Percentiles rank a stretch among this genome's conserved stretches.
Conservation (phyloP, 2,797 vertebrate genomes). For the Enteromius radiatus region DNA sequence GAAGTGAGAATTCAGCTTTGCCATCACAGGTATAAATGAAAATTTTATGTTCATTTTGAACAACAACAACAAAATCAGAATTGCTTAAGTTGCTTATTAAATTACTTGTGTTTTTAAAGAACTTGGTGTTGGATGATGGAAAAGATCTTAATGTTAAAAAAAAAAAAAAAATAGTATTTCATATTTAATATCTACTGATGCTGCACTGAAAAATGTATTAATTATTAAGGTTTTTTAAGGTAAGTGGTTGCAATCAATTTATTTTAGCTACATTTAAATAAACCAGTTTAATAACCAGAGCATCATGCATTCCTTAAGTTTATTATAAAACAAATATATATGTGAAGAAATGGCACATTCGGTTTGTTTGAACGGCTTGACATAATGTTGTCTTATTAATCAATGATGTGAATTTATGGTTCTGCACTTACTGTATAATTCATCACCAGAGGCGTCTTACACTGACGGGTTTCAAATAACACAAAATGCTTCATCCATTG, state of each 20-base stretch:
- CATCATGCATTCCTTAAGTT: neutral
- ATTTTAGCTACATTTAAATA: no score
- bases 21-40: neutral
- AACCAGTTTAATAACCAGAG: no score
- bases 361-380: constrained; percentile 26
- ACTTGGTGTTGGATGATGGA: neutral
- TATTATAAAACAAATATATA: neutral
- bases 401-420: neutral
- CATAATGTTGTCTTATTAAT: neutral
- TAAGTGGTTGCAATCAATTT: no score
- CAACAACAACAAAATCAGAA: neutral
- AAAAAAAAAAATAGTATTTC: neutral
- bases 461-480: neutral
- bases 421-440: neutral
- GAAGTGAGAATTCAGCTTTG: neutral
- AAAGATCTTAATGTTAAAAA: neutral
- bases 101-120: neutral
- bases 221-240: no score
- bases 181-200: neutral
- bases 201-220: neutral
- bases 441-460: neutral
- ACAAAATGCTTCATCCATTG: neutral
- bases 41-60: neutral
- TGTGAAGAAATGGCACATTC: neutral
- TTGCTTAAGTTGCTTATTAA: neutral